Evolutionary conservation across 2,113 vertebrate genomes (phyloP), one percentile per base, ranked within the genome.

Genomic region (Oncorhynchus kisutch): DNA sequence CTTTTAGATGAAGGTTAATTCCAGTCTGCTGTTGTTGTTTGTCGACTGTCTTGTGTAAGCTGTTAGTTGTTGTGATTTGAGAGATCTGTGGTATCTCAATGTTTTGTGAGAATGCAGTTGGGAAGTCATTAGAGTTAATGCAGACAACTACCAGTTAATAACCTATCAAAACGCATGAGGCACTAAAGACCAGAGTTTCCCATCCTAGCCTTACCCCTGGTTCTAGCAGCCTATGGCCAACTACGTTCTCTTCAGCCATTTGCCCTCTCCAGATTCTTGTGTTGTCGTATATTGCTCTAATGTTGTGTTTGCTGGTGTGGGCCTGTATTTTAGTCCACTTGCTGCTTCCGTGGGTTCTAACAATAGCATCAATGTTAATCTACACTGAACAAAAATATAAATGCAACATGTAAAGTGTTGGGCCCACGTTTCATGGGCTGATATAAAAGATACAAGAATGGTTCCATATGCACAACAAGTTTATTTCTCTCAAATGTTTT

Each of bases 321-420:
- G 22, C n/a, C 67, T 25, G 39, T 25, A 20, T 57, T 57, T 22
- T 62, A 24, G 39, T 16, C 9, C 13, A 2, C 39, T 39, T 25
- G 16, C 31, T 82, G 57, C 49, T 73, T 49, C 67, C 66, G n/a
- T 74, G 79, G 39, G 78, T 78, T 79, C 67, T 81, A 72, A 81
- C 49, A 51, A 4, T 3, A 12, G 11, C 3, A 16, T 51, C 49
- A 60, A 67, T 67, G 67, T 77, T 78, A 31, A 49, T 60, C 72
- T 57, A 39, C 39, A 39, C 39, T 39, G 39, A 39, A 39, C 39
- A 9, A 39, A 39, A 39, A 39, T 39, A 39, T 39, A 39, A 34
- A 34, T 1, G 34, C 34, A 34, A 7, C 34, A 34, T 34, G 6
- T 34, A 34, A 34, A 34, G 34, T 34, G 34, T 34, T 34, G 34